Base-by-base conservation (phyloP, 2,797 vertebrate genomes). In the Myotis vivesi region DNA sequence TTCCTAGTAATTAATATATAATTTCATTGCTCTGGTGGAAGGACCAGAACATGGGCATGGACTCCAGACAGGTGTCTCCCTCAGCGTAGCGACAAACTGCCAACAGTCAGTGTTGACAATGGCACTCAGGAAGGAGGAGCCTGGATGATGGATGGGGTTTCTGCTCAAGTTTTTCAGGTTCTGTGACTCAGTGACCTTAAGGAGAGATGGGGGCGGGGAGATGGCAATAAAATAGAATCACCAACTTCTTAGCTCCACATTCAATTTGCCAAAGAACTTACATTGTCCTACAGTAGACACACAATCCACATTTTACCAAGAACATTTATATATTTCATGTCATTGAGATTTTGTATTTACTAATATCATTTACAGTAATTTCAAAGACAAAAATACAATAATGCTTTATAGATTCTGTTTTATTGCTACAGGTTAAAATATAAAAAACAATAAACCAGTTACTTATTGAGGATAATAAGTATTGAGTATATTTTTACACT, bases 21-120 rank as follows among this genome's bases (percentile, higher is more conserved):
- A 49, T 49, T 30, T 41, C n/a, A 57, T 28, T 11, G 23, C 25
- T 87, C 9, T 62, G 9, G 36, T n/a, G 36, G n/a, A 75, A 76
- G 19, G 69, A 30, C 23, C 59, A 33, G 68, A 64, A 2, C 5
- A 11, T 0, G 3, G 22, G 30, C 3, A 68, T 4, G 0, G 0
- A 6, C 15, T 2, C 62, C 17, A 51, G 59, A 30, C 12, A 4
- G 53, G 6, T 19, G 41, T 9, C 41, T 20, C 49, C 69, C 5
- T 25, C 1, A 36, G 46, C 17, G 22, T 0, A 13, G 51, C 7
- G 36, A 53, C 62, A 12, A 38, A 23, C 17, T 23, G 44, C 23
- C 51, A 2, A 6, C 0, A 8, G 12, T 16, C 2, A 15, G 28
- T 16, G 22, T 77, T 49, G 11, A 22, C 4, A 3, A n/a, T 25